Percentiles rank a stretch among this genome's conserved stretches.
Conservation (phyloP, 1,140 invertebrate genomes). For the Tetragnatha versicolor region DNA sequence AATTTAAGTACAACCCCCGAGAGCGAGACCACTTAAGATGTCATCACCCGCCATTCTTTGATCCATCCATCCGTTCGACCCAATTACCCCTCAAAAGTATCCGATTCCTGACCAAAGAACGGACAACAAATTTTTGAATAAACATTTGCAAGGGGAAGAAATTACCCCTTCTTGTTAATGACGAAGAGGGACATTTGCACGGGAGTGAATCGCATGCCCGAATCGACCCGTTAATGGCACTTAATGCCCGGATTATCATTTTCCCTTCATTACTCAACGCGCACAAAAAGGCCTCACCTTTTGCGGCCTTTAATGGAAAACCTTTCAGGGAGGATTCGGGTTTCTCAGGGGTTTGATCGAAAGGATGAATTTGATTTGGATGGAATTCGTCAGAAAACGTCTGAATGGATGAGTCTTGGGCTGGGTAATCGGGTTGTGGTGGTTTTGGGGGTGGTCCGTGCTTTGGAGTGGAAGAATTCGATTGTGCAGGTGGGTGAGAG, state of each 20-base stretch:
- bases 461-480: no score
- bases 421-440: no score
- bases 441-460: no score
- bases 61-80: no score
- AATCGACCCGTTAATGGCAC: conserved; percentile 43
- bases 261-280: neutral
- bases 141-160: neutral
- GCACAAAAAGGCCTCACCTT: conserved; percentile 41
- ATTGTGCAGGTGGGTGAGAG: no score
- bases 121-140: no score
- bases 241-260: conserved; percentile 44
- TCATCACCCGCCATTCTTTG: no score
- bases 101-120: no score
- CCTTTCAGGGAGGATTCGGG: conserved; percentile 18
- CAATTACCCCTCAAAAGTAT: no score
- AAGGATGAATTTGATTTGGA: conserved; percentile 1
- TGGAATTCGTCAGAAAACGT: neutral
- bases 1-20: no score
- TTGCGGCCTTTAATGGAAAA: conserved; percentile 30
- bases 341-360: neutral
- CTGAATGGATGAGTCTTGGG: no score
- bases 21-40: no score
- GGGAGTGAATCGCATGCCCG: conserved; percentile 26
- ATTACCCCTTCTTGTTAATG: neutral
- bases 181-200: neutral